Conservation (phyloP, 2,113 vertebrate genomes). For the Vanacampus margaritifer region DNA sequence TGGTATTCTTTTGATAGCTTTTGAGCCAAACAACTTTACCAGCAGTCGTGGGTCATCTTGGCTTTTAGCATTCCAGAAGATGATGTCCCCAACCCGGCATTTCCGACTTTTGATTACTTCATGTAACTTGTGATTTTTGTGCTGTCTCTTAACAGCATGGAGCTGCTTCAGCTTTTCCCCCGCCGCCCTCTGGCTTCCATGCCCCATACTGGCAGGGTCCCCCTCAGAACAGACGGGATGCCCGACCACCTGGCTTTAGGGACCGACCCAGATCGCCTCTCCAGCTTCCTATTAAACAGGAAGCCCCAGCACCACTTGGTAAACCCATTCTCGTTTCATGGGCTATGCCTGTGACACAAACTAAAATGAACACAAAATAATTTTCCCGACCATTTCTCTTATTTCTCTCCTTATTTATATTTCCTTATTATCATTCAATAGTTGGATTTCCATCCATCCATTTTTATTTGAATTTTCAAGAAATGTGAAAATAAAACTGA, state of each 20-base stretch:
- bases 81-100: conserved; percentile 1
- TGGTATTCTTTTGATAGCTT: conserved; percentile 27
- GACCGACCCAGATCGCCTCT: conserved; percentile 92
- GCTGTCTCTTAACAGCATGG: conserved; percentile 85
- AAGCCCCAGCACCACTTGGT: conserved; percentile 88
- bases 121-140: conserved; percentile 36
- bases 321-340: conserved; percentile 39
- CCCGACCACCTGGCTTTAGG: conserved; percentile 86
- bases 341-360: neutral
- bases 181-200: conserved; percentile 86
- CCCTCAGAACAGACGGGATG: conserved; percentile 89
- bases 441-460: too few species aligned
- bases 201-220: conserved; percentile 95
- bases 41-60: conserved; percentile 11
- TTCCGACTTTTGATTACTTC: neutral
- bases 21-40: conserved; percentile 2
- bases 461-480: too few species aligned
- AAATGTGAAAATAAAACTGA: too few species aligned
- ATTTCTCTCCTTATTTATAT: neutral
- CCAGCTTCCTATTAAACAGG: conserved; percentile 88
- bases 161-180: conserved; percentile 87
- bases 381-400: neutral
- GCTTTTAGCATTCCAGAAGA: neutral
- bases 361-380: neutral
- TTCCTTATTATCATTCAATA: neutral